Evolutionary conservation across 2,797 vertebrate species (phyloP).

Genomic region (Gymnopithys bicolor): DNA sequence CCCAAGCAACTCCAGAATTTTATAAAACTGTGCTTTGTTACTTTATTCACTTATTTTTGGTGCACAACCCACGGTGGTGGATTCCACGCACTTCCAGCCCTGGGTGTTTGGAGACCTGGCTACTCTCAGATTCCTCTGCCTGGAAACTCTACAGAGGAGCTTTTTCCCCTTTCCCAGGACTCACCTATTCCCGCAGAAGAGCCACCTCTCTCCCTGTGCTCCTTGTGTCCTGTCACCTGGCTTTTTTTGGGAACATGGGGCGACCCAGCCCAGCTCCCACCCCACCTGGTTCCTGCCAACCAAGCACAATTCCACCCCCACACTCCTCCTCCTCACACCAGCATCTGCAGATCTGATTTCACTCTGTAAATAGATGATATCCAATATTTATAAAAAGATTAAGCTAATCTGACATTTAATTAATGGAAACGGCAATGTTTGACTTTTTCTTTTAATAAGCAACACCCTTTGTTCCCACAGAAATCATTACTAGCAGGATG

Average conservation of each 20-base stretch:
- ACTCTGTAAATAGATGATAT: constrained; percentile 45
- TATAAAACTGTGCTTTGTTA: background rate
- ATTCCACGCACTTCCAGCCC: background rate
- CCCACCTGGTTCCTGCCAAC: background rate
- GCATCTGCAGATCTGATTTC: constrained; percentile 22
- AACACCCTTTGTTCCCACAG: constrained; percentile 42
- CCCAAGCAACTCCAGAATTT: background rate
- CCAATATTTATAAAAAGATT: constrained; percentile 72
- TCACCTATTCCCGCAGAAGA: background rate
- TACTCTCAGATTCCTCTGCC: background rate
- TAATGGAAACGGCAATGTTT: constrained; percentile 57
- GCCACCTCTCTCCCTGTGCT: rapidly evolving
- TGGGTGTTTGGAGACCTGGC: background rate
- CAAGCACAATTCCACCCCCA: background rate
- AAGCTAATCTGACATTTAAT: constrained; percentile 70
- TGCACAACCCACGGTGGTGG: rapidly evolving
- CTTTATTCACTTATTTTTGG: rapidly evolving
- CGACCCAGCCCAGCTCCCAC: background rate
- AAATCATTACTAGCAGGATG: constrained; percentile 23
- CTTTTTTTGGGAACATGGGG: background rate
- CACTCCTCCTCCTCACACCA: background rate
- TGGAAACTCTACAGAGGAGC: background rate
- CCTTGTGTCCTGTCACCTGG: rapidly evolving
- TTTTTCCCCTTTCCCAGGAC: background rate
- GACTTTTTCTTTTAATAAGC: constrained; percentile 69